Evolutionary conservation across 2,113 vertebrate genomes (phyloP).

Genomic region (Nipponia nippon): DNA sequence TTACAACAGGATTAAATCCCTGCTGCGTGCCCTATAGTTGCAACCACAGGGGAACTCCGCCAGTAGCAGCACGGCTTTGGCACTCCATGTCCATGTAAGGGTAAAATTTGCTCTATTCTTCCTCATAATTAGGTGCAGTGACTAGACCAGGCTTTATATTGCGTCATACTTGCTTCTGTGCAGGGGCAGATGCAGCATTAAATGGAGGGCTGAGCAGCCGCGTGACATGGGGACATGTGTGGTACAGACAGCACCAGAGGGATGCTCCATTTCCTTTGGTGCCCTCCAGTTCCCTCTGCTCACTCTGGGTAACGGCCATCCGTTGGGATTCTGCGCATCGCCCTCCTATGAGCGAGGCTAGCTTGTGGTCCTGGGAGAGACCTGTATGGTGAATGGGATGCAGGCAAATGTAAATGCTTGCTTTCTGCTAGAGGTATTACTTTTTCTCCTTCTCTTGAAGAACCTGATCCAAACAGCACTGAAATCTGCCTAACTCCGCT

Average conservation of each 20-base stretch:
- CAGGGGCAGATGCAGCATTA: neutral
- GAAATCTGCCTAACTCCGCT: neutral
- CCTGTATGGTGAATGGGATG: neutral
- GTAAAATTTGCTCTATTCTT: constrained; percentile 47
- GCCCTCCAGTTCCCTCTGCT: neutral
- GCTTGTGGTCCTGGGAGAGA: neutral
- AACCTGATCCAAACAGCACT: neutral
- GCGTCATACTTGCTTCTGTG: neutral
- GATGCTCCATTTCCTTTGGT: neutral
- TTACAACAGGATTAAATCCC: constrained; percentile 62
- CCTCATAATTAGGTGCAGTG: constrained; percentile 40
- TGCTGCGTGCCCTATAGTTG: constrained; percentile 35
- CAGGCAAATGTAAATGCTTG: neutral
- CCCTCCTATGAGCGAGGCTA: neutral
- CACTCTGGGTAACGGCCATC: rapidly evolving
- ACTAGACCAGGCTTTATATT: neutral
- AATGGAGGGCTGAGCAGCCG: neutral
- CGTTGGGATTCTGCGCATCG: rapidly evolving
- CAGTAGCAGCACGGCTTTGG: neutral
- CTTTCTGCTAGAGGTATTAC: neutral
- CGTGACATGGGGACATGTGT: neutral
- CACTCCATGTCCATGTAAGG: constrained; percentile 48
- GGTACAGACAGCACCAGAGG: neutral
- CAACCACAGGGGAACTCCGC: constrained; percentile 5
- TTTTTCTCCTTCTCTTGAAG: neutral